Percentiles rank a stretch among this genome's conserved stretches.
These are phyloP conservation scores for Drosophila virilis DNA, from an alignment of 1,140 invertebrate species.

Conservation along the genomic window DNA sequence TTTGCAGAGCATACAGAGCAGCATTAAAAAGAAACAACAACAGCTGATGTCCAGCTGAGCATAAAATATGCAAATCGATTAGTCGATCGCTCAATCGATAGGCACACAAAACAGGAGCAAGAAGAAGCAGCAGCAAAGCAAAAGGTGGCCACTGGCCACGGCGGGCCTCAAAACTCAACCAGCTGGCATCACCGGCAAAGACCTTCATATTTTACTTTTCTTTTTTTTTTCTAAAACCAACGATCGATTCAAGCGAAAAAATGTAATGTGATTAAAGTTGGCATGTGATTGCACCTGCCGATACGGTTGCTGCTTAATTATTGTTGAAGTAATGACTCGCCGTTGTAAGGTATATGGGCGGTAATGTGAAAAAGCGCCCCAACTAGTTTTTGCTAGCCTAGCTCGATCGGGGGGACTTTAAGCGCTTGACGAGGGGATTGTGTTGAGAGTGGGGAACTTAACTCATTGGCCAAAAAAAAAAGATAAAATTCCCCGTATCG, in stretches of 20 bases:
- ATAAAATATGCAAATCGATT: not conserved
- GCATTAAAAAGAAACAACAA: conserved; percentile 88
- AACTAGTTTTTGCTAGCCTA: conserved; percentile 17
- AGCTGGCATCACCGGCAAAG: conserved; percentile 5
- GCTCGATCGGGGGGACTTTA: not conserved
- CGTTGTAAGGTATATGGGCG: conserved; percentile 5
- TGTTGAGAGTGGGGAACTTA: too few relatives aligned
- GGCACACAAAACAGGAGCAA: not conserved
- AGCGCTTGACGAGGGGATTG: too few relatives aligned
- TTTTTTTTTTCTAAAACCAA: not conserved
- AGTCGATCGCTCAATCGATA: conserved; percentile 31
- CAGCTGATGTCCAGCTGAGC: conserved; percentile 43
- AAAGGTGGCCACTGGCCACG: too few relatives aligned
- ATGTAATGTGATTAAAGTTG: conserved; percentile 5
- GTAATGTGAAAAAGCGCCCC: not conserved
- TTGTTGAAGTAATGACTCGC: conserved; percentile 13
- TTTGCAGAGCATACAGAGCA: conserved; percentile 90
- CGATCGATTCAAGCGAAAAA: not conserved
- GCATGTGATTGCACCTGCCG: conserved; percentile 8
- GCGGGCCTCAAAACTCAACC: not conserved
- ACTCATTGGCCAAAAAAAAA: not conserved
- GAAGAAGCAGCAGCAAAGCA: not conserved
- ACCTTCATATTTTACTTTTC: not conserved
- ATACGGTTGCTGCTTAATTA: conserved; percentile 11
- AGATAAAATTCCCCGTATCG: conserved; percentile 17